A percentile compares a stretch with the other conserved stretches of the same genome.
phyloP scores from a whole-genome alignment of 2,797 vertebrate genomes.

The Brachyrhaphis roseni region DNA sequence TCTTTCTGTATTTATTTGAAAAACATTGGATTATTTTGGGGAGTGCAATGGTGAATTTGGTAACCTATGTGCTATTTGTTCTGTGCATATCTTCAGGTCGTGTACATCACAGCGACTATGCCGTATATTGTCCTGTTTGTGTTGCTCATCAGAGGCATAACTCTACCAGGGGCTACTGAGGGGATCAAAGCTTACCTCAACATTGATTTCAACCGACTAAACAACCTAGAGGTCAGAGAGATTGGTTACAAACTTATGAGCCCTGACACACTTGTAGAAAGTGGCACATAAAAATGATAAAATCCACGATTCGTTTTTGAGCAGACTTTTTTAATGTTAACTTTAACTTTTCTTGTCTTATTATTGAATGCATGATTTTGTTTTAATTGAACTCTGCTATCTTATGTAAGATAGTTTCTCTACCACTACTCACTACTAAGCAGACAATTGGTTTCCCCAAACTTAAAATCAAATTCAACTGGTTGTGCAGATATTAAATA shows the following conservation, averaged over 20 bases:
- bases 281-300: neutral
- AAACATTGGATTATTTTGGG: too few species aligned
- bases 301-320: neutral
- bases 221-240: conserved; percentile 89
- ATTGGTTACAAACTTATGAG: neutral
- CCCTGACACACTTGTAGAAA: neutral
- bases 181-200: conserved; percentile 95
- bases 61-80: neutral
- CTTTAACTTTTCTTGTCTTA: neutral
- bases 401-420: neutral
- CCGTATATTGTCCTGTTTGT: conserved; percentile 95
- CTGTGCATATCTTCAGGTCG: conserved; percentile 82
- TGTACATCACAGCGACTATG: conserved; percentile 98
- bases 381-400: neutral
- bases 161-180: conserved; percentile 90
- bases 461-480: conserved; percentile 20
- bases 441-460: conserved; percentile 1
- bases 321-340: neutral
- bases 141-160: conserved; percentile 92
- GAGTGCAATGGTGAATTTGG: neutral
- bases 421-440: conserved; percentile 8
- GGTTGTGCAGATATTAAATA: conserved; percentile 14
- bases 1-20: neutral
- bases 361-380: neutral
- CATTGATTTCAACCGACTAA: conserved; percentile 91